Evolutionary conservation across 2,888 invertebrate species (phyloP), one percentile per base, ranked within the genome.

Genomic region (Lissonota sp.): DNA sequence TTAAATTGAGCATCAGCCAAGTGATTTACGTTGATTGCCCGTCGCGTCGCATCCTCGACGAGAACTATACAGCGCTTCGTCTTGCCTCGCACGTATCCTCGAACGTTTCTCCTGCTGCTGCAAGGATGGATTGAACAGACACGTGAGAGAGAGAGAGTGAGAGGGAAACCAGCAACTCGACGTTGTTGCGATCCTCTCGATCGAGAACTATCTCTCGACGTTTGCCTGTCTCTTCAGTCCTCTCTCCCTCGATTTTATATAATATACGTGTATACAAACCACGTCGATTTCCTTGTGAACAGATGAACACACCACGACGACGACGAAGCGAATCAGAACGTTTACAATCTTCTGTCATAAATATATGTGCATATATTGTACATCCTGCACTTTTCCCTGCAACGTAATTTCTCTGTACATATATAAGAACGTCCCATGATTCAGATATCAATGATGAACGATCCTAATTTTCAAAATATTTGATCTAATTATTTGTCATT

Each of bases 11-110:
- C 90, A 91, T 91, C 90, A 88, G 88, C 88, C 90, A 89, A 91
- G 91, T 91, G 91, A 92, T 91, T 92, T 91, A 91, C 91, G 91
- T 91, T 91, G 91, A 91, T 92, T 92, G 90, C 90, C 88, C 87
- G 89, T 88, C 89, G 88, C 88, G 87, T 87, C 88, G 86, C 85
- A 87, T 88, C 84, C 81, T 82, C 79, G 71, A 46, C 66, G 58
- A 46, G 71, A 51, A 53, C 53, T 53, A 12, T 12, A 80, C 53
- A 80, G 74, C 81, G 78, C 79, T 26, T 66, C 80, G 69, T 82
- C 79, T 83, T 73, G 57, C 67, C 72, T 71, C 66, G 76, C 37
- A 72, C 40, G 72, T 64, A 72, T 82, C 51, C 79, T 63, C 72
- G 63, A 62, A 26, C 62, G 76, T 71, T 72, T 72, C 72, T 72